These are phyloP conservation scores for Equus przewalskii DNA, from an alignment of 2,113 vertebrate genomes.

Conservation along the genomic window DNA sequence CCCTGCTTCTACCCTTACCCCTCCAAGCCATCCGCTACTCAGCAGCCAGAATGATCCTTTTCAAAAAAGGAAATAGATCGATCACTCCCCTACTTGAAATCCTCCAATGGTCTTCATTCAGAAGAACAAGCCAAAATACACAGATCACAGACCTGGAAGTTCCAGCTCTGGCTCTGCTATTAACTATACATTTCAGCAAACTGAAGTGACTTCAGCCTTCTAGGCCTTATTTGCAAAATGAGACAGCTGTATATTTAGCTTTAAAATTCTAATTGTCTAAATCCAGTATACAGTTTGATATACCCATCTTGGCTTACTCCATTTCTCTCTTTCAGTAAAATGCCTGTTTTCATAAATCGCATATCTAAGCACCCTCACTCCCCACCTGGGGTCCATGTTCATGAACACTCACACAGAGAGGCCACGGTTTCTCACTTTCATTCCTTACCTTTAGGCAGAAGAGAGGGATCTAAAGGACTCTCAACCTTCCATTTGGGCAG, in stretches of 20 bases:
- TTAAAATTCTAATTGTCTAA: conserved; percentile 18
- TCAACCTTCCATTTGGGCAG: neutral
- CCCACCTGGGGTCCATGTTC: neutral
- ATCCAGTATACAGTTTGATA: neutral
- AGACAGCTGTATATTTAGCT: neutral
- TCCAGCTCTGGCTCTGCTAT: neutral
- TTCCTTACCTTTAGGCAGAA: neutral
- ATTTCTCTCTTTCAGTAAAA: neutral
- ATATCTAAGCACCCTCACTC: neutral
- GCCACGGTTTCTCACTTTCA: neutral
- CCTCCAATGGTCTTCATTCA: neutral
- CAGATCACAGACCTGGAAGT: neutral
- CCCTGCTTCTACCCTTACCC: neutral
- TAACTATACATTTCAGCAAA: neutral
- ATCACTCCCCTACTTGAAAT: neutral
- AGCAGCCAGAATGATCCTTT: neutral
- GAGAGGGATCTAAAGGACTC: neutral
- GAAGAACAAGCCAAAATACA: neutral
- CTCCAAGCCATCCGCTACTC: neutral
- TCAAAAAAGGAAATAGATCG: neutral
- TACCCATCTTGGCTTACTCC: neutral
- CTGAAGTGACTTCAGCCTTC: neutral
- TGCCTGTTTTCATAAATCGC: neutral
- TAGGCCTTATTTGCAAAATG: neutral
- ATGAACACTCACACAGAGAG: neutral